A percentile compares a stretch with the other conserved stretches of the same genome.
These are phyloP conservation scores for Danio choprae DNA, from an alignment of 2,797 vertebrate species.

Conservation along the genomic window DNA sequence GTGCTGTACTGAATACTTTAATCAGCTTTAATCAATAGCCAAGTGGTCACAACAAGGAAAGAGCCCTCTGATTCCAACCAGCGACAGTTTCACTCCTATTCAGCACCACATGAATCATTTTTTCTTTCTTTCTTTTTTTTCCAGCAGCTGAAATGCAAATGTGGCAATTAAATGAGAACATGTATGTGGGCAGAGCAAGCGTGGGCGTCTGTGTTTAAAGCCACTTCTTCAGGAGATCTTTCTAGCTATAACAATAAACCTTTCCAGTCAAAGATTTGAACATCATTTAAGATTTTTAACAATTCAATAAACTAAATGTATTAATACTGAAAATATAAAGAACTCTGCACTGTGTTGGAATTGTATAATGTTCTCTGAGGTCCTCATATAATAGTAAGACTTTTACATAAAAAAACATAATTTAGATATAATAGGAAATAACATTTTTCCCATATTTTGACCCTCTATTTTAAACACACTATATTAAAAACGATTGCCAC, in stretches of 20 bases:
- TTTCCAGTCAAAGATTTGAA: neutral
- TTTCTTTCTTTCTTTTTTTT: neutral
- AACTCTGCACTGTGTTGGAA: no score
- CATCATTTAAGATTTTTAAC: neutral
- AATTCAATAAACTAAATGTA: no score
- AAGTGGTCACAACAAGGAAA: slow-evolving; percentile 13
- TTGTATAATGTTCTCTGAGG: neutral
- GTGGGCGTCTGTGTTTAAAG: neutral
- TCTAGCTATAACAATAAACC: slow-evolving; percentile 8
- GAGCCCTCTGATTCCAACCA: neutral
- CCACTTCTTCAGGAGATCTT: slow-evolving; percentile 6
- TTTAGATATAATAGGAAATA: no score
- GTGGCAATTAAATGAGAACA: slow-evolving; percentile 20
- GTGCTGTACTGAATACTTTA: slow-evolving; percentile 7
- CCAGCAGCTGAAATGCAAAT: slow-evolving; percentile 29
- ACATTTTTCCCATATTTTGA: no score
- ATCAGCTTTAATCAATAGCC: slow-evolving; percentile 31
- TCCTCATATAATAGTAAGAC: no score
- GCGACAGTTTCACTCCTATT: neutral
- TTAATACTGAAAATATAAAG: no score
- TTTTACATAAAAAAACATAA: no score
- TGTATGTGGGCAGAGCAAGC: slow-evolving; percentile 10
- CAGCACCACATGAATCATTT: neutral
- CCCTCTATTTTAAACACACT: no score
- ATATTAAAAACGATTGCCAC: no score